A percentile compares a stretch with the other conserved stretches of the same genome.
Evolutionary conservation across 1,140 invertebrate genomes (phyloP).

Genomic region (Brachionus rubens): DNA sequence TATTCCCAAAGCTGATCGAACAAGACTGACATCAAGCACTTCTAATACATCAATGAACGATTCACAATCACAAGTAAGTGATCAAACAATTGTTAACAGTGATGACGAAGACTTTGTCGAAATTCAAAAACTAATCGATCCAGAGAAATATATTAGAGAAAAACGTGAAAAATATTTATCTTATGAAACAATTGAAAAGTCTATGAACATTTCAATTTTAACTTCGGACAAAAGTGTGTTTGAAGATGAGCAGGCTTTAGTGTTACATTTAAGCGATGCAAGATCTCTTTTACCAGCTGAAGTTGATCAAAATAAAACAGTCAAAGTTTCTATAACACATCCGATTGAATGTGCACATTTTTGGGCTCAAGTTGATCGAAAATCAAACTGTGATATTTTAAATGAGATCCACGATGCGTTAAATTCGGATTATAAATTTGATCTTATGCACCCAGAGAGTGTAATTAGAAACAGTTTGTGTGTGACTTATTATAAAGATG

Average conservation of each 20-base stretch:
- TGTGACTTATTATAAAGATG: conserved; percentile 1
- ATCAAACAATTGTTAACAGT: conserved; percentile 5
- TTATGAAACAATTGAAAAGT: not conserved
- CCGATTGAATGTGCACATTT: conserved; percentile 31
- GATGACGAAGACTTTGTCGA: not conserved
- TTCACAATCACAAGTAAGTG: not conserved
- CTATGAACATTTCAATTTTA: not conserved
- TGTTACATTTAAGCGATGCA: not conserved
- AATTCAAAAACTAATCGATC: not conserved
- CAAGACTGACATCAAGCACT: not conserved
- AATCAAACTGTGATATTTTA: not conserved
- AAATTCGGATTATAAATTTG: not conserved
- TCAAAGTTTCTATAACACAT: not conserved
- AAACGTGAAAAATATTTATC: conserved; percentile 11
- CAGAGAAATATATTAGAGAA: not conserved
- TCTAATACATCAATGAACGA: not conserved
- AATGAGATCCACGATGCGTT: not conserved
- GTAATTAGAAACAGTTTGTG: conserved; percentile 2
- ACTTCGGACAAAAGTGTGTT: not conserved
- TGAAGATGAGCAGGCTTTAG: not conserved
- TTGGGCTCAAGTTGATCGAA: not conserved
- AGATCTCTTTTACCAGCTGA: conserved; percentile 3
- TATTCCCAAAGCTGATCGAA: not conserved
- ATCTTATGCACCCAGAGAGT: not conserved
- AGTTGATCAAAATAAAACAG: not conserved